Base-by-base conservation (phyloP, 2,888 invertebrate species). In the Onchidella celtica region DNA sequence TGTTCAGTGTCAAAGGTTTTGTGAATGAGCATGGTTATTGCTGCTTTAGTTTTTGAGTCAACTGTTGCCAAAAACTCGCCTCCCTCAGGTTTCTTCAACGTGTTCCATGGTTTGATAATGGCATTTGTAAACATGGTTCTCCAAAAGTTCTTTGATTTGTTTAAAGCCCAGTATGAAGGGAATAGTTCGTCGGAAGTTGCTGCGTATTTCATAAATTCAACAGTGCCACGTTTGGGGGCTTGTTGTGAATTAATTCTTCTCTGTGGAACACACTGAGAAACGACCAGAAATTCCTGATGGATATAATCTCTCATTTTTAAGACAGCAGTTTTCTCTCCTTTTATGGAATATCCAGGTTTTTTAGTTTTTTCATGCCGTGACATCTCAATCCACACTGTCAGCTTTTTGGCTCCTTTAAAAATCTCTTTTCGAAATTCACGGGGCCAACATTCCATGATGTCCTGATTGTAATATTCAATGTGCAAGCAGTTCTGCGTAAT, bases 1-100 rank as follows among this genome's bases (percentile, higher is more conserved):
- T 82, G 21, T 3, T 66, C 9, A 29, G 27, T 0, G 6, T 85
- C 74, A 85, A 85, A 87, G 0, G 88, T 88, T n/a, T 83, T 78
- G n/a, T 81, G 69, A 6, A 90, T 78, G 34, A 90, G 55, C 0
- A 79, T 61, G 9, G 79, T 70, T 9, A 90, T 86, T 6, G 83
- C 84, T 17, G 72, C 68, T 47, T 82, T 85, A 6, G 83, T 81
- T 24, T 59, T 55, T 17, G 63, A 47, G 17, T 84, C 85, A 14
- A 87, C 86, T 27, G 73, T 40, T 3, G 83, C 73, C 9, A 85
- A 79, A 21, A 36, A 61, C 34, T 3, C 65, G 1, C 2, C 17
- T 24, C 72, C 29, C 11, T n/a, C n/a, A n/a, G n/a, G n/a, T n/a
- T 61, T 34, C 36, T n/a, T 73, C 3, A 55, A 2, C 27, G 34